Percentiles rank a stretch among this genome's conserved stretches.
phyloP scores from a whole-genome alignment of 1,140 invertebrate genomes.

The Ephestia elutella region DNA sequence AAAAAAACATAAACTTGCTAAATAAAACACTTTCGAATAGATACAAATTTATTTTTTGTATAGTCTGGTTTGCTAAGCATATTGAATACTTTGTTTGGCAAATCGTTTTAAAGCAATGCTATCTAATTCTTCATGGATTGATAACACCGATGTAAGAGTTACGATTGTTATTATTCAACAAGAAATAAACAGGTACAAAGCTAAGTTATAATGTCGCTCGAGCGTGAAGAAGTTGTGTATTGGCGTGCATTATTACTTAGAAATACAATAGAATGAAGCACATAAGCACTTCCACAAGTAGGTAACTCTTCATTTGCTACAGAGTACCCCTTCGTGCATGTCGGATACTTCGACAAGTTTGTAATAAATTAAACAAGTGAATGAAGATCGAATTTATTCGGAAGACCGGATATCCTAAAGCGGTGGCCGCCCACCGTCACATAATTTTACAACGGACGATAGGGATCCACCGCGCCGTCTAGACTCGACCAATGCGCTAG shows the following conservation, averaged over 20 bases:
- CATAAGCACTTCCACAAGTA: not conserved
- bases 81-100: too few species aligned
- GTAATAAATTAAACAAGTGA: slow-evolving; percentile 28
- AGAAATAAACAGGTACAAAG: not conserved
- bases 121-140: not conserved
- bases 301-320: not conserved
- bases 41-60: too few species aligned
- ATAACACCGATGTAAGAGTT: not conserved
- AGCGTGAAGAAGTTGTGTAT: not conserved
- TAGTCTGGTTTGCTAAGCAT: too few species aligned
- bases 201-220: not conserved
- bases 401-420: slow-evolving; percentile 38
- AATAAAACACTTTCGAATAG: too few species aligned
- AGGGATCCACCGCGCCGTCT: slow-evolving; percentile 60
- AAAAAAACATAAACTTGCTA: too few species aligned
- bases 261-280: slow-evolving; percentile 1
- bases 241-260: not conserved
- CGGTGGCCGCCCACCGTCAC: slow-evolving; percentile 39
- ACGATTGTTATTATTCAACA: not conserved
- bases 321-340: slow-evolving; percentile 9
- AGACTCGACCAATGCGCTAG: slow-evolving; percentile 58
- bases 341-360: slow-evolving; percentile 15
- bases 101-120: not conserved
- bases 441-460: slow-evolving; percentile 62
- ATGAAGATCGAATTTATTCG: slow-evolving; percentile 33